A percentile compares a stretch with the other conserved stretches of the same genome.
phyloP scores from a whole-genome alignment of 2,888 invertebrate genomes.

The Nephrotoma flavescens region DNA sequence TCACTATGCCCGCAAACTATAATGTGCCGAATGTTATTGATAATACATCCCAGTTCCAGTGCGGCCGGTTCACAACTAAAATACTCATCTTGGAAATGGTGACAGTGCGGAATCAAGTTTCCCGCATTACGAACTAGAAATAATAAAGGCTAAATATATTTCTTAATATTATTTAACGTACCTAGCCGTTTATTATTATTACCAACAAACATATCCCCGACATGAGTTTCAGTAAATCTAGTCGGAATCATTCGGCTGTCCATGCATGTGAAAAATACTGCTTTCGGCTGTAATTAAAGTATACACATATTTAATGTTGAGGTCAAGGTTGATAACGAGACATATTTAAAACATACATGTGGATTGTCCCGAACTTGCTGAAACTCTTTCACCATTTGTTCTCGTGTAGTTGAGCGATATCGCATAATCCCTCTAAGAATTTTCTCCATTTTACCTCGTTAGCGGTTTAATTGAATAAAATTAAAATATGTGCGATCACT shows the following conservation, averaged over 20 bases:
- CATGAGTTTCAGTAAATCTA: slow-evolving; percentile 84
- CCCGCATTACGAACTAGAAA: slow-evolving; percentile 86
- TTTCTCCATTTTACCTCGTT: slow-evolving; percentile 51
- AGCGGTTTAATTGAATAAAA: background rate
- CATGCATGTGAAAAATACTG: slow-evolving; percentile 95
- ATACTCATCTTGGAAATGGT: slow-evolving; percentile 71
- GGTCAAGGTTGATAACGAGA: no score
- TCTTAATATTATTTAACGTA: background rate
- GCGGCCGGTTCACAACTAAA: slow-evolving; percentile 94
- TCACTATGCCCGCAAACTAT: slow-evolving; percentile 97
- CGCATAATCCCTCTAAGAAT: slow-evolving; percentile 81
- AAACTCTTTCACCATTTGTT: slow-evolving; percentile 86
- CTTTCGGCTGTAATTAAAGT: slow-evolving; percentile 66
- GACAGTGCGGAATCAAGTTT: slow-evolving; percentile 85
- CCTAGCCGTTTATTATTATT: slow-evolving; percentile 21
- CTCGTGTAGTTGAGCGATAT: slow-evolving; percentile 66
- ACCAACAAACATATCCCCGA: slow-evolving; percentile 97
- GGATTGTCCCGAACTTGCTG: slow-evolving; percentile 79
- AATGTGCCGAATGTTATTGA: slow-evolving; percentile 80
- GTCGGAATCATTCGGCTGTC: slow-evolving; percentile 96
- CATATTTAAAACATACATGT: background rate
- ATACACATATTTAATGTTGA: background rate
- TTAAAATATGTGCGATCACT: background rate
- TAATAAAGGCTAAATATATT: slow-evolving; percentile 2
- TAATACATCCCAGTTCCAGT: slow-evolving; percentile 82